phyloP scores from a whole-genome alignment of 1,140 invertebrate species.

The Plectrocnemia conspersa region DNA sequence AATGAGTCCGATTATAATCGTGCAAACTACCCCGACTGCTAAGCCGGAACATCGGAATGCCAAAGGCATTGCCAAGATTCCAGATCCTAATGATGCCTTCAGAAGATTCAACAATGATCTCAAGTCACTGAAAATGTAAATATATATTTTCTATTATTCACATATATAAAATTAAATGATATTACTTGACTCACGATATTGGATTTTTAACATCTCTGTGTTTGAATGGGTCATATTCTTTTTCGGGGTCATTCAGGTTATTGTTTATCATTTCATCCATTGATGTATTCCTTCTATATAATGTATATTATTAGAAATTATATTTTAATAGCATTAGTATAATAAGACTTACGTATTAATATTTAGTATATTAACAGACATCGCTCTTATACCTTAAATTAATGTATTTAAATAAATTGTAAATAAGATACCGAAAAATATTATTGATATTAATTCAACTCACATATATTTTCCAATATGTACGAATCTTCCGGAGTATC shows the following conservation, averaged over 20 bases:
- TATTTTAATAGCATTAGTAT: too few species aligned
- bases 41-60: conserved; percentile 79
- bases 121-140: conserved; percentile 54
- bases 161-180: conserved; percentile 6
- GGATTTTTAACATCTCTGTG: conserved; percentile 60
- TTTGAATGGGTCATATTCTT: conserved; percentile 63
- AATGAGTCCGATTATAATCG: conserved; percentile 67
- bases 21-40: conserved; percentile 65
- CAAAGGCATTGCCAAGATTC: conserved; percentile 82
- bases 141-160: conserved; percentile 1
- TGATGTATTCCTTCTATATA: too few species aligned
- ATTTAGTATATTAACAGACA: too few species aligned
- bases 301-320: too few species aligned
- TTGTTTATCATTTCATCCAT: too few species aligned
- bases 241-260: conserved; percentile 36
- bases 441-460: too few species aligned
- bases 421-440: too few species aligned
- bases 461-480: too few species aligned
- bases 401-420: too few species aligned
- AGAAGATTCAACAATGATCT: conserved; percentile 72
- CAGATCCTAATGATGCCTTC: conserved; percentile 82
- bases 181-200: conserved; percentile 56
- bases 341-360: too few species aligned
- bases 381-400: too few species aligned
- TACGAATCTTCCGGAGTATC: too few species aligned